phyloP scores from a whole-genome alignment of 2,113 vertebrate genomes.

The Henicopernis longicauda region DNA sequence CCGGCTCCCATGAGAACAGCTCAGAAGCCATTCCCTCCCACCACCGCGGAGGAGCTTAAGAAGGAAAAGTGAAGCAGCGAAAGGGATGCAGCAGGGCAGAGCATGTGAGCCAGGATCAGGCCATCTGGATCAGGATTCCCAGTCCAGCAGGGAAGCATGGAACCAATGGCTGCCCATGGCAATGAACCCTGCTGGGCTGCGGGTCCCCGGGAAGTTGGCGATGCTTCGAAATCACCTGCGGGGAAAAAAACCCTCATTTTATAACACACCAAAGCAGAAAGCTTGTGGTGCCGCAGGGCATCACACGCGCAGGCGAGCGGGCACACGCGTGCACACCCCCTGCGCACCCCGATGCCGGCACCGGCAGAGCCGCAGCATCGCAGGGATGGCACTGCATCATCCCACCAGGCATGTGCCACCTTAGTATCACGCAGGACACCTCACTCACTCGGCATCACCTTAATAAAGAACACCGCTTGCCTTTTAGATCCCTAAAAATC shows the following conservation, averaged over 20 bases:
- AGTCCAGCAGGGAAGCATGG: background rate
- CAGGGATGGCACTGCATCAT: rapidly evolving
- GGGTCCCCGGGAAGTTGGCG: background rate
- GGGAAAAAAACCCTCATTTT: background rate
- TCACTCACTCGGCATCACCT: background rate
- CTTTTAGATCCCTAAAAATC: background rate
- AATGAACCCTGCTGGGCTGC: background rate
- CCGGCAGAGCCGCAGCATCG: rapidly evolving
- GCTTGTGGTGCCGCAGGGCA: rapidly evolving
- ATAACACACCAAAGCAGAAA: background rate
- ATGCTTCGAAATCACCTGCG: background rate
- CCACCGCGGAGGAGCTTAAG: rapidly evolving
- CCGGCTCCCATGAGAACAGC: rapidly evolving
- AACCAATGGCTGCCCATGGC: background rate
- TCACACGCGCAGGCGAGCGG: rapidly evolving
- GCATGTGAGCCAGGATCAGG: background rate
- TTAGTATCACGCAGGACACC: background rate
- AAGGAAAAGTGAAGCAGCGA: background rate
- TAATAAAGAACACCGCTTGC: rapidly evolving
- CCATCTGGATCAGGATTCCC: background rate
- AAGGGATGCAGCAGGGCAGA: background rate
- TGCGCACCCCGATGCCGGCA: background rate
- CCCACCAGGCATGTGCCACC: rapidly evolving
- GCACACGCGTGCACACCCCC: background rate
- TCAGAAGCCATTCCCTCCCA: background rate